These are phyloP conservation scores for Ditula angustiorana DNA, from an alignment of 2,888 invertebrate species.

Conservation along the genomic window DNA sequence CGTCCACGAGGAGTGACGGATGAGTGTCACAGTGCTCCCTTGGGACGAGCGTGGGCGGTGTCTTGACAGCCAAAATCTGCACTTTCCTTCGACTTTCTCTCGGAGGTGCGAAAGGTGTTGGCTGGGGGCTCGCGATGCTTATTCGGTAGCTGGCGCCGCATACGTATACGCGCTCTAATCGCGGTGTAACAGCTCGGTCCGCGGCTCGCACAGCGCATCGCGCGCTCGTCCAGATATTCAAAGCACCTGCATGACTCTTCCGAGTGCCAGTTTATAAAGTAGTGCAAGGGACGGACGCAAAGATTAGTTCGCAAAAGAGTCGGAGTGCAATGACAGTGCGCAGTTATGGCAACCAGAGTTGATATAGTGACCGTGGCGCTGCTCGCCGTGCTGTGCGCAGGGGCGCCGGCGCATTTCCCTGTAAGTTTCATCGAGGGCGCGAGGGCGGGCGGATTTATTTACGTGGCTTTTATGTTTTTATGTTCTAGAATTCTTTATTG, in stretches of 20 bases:
- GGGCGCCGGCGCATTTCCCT: slow-evolving; percentile 80
- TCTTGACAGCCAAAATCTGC: slow-evolving; percentile 83
- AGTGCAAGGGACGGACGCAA: slow-evolving; percentile 49
- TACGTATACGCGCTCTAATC: slow-evolving; percentile 82
- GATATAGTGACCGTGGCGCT: slow-evolving; percentile 67
- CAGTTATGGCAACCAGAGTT: slow-evolving; percentile 65
- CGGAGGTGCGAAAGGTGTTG: slow-evolving; percentile 83
- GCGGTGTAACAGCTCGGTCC: slow-evolving; percentile 58
- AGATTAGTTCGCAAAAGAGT: slow-evolving; percentile 42
- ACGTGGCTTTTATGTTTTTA: slow-evolving; percentile 44
- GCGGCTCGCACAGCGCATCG: slow-evolving; percentile 62
- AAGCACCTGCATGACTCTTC: slow-evolving; percentile 79
- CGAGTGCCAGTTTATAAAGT: slow-evolving; percentile 69
- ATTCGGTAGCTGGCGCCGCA: slow-evolving; percentile 82
- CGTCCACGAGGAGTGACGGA: slow-evolving; percentile 69
- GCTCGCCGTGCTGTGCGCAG: slow-evolving; percentile 72
- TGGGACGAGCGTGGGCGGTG: slow-evolving; percentile 80
- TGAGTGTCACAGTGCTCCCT: slow-evolving; percentile 79
- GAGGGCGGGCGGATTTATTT: slow-evolving; percentile 71
- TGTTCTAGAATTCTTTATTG: no score
- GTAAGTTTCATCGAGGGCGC: slow-evolving; percentile 66
- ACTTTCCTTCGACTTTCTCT: slow-evolving; percentile 85
- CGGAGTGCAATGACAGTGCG: slow-evolving; percentile 69
- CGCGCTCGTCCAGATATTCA: slow-evolving; percentile 74
- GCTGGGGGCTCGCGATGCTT: slow-evolving; percentile 79